Evolutionary conservation across 2,888 invertebrate genomes (phyloP), one percentile per base, ranked within the genome.

Genomic region (Chaitophorus viminalis): DNA sequence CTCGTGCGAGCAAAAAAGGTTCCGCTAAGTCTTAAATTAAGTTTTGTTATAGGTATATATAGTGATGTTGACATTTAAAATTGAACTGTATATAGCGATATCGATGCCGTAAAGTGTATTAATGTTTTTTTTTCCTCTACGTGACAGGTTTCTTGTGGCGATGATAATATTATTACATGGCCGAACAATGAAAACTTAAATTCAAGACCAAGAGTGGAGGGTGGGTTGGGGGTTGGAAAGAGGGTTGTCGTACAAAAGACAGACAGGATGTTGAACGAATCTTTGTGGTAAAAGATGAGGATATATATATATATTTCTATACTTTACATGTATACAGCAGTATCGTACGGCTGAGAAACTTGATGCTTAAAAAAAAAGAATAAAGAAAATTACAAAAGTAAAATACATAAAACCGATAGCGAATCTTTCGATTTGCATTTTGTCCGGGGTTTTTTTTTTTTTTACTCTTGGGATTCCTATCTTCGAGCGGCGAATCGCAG

Each of bases 41-140:
- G 70, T 82, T 82, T 70, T 25, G 82, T 68, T 52, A 46, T 1
- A n/a, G n/a, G n/a, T n/a, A n/a, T n/a, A n/a, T n/a, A n/a, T n/a
- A 14, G 70, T 31, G 82, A 70, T 82, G 52, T 72, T 82, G 82
- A 82, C 82, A 33, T 82, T 72, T 70, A 25, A 70, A 82, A 82
- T 82, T 82, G 31, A 52, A 82, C 46, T 25, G n/a, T n/a, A n/a
- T n/a, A 31, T 3, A 46, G 46, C 70, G 21, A 52, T 46, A 46
- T 82, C 31, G 25, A 82, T 31, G 46, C 46, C 39, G 52, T 46
- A 70, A 31, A 52, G 46, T 70, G 70, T 72, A 70, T 70, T 72
- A 52, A 82, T 46, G 31, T 70, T 52, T 33, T 70, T 60, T 68
- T 29, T 29, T n/a, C 8, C n/a, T 65, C 21, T 54, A 11, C 29